These are phyloP conservation scores for Tetrax tetrax DNA, from an alignment of 2,113 vertebrate genomes.

Conservation along the genomic window DNA sequence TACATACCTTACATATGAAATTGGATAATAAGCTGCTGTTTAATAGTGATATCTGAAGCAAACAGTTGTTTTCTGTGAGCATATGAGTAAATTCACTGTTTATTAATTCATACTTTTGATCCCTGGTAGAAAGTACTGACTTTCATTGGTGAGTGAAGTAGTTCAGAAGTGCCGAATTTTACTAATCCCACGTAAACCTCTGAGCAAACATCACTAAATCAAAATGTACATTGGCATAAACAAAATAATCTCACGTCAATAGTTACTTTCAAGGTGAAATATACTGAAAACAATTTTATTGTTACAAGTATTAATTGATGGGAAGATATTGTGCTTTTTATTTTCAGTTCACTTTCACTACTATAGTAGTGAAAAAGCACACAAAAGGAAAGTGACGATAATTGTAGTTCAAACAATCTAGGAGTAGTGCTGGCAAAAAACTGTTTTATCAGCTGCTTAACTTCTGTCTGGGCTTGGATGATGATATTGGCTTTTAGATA, in stretches of 20 bases:
- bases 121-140: neutral
- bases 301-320: neutral
- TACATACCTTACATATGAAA: neutral
- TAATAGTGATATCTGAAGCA: neutral
- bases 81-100: neutral
- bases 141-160: neutral
- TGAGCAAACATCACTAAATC: neutral
- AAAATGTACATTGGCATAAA: neutral
- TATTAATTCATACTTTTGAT: neutral
- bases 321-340: neutral
- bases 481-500: conserved; percentile 6
- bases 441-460: neutral
- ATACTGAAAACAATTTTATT: neutral
- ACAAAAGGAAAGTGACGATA: neutral
- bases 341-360: neutral
- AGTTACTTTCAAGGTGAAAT: neutral
- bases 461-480: neutral
- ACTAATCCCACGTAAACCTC: neutral
- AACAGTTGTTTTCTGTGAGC: neutral
- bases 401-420: neutral
- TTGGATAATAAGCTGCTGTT: neutral
- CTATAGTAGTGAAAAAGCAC: neutral
- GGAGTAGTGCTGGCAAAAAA: neutral
- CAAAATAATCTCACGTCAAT: neutral
- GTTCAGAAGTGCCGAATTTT: neutral